Evolutionary conservation across 2,888 invertebrate species (phyloP).

Genomic region (Prosapia bicincta): DNA sequence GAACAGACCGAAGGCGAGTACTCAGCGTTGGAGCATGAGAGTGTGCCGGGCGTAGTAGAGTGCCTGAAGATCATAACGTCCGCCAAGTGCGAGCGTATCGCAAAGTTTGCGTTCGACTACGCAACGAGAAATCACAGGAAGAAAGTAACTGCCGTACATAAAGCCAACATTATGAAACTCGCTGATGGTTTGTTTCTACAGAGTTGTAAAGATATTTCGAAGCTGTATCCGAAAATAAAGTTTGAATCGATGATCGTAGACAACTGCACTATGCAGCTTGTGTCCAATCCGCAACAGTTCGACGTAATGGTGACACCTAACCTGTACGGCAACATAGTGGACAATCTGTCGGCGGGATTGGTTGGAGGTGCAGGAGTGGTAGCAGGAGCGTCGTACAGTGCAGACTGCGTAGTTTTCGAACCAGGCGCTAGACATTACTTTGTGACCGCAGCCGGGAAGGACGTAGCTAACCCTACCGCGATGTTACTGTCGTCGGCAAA

Average conservation of each 20-base stretch:
- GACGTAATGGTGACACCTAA: constrained; percentile 99
- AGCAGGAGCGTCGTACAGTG: constrained; percentile 92
- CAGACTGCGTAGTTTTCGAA: constrained; percentile 93
- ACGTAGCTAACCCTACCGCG: constrained; percentile 97
- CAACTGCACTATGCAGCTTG: constrained; percentile 99
- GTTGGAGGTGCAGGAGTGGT: constrained; percentile 99
- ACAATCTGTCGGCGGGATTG: constrained; percentile 93
- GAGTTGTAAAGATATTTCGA: constrained; percentile 85
- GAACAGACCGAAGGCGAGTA: constrained; percentile 99
- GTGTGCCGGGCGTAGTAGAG: constrained; percentile 86
- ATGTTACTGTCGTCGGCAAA: constrained; percentile 92
- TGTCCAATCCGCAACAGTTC: constrained; percentile 95
- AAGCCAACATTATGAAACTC: constrained; percentile 99
- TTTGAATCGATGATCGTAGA: constrained; percentile 99
- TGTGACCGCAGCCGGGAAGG: constrained; percentile 88
- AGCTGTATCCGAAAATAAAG: constrained; percentile 87
- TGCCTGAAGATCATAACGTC: constrained; percentile 95
- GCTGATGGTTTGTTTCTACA: constrained; percentile 93
- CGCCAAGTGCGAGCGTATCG: constrained; percentile 89
- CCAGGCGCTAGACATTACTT: constrained; percentile 97
- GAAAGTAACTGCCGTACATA: constrained; percentile 98
- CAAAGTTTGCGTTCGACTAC: constrained; percentile 99
- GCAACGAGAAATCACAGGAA: constrained; percentile 89
- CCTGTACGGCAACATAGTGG: constrained; percentile 96
- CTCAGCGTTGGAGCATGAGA: constrained; percentile 94